These are phyloP conservation scores for Pipistrellus pipistrellus DNA, from an alignment of 2,797 vertebrate species.

Conservation along the genomic window DNA sequence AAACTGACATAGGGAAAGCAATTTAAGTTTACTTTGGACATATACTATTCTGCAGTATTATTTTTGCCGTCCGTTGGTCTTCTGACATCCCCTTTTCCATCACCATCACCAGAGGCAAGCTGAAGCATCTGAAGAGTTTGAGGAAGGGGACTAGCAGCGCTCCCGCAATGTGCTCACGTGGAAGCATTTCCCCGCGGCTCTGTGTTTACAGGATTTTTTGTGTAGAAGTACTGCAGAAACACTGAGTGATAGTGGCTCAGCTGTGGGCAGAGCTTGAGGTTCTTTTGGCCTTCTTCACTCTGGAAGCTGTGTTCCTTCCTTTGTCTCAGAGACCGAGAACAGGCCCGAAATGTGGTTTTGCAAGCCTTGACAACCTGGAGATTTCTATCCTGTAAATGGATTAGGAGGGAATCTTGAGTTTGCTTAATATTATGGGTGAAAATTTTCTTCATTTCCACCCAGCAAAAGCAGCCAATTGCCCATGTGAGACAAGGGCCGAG, in stretches of 20 bases:
- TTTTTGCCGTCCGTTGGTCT: neutral
- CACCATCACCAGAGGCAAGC: neutral
- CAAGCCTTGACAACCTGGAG: slow-evolving; percentile 80
- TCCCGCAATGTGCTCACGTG: neutral
- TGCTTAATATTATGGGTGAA: slow-evolving; percentile 75
- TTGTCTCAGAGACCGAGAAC: slow-evolving; percentile 67
- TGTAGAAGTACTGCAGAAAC: slow-evolving; percentile 81
- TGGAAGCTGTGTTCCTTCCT: slow-evolving; percentile 61
- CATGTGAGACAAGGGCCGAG: slow-evolving; percentile 73
- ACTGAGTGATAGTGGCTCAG: slow-evolving; percentile 80
- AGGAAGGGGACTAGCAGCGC: neutral
- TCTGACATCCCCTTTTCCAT: slow-evolving; percentile 36
- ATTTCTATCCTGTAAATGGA: slow-evolving; percentile 74
- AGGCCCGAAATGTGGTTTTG: slow-evolving; percentile 70
- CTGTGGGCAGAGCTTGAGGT: slow-evolving; percentile 73
- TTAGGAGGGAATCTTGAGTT: slow-evolving; percentile 69
- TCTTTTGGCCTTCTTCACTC: slow-evolving; percentile 71
- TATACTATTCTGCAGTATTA: neutral
- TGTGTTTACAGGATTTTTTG: slow-evolving; percentile 76
- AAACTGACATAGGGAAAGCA: neutral
- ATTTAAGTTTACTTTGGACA: neutral
- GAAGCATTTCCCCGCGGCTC: neutral
- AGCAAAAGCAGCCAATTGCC: slow-evolving; percentile 74
- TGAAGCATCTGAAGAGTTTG: neutral
- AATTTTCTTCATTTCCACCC: slow-evolving; percentile 79